Conservation (phyloP, 1,140 invertebrate species). For the Drosophila kohkoa region DNA sequence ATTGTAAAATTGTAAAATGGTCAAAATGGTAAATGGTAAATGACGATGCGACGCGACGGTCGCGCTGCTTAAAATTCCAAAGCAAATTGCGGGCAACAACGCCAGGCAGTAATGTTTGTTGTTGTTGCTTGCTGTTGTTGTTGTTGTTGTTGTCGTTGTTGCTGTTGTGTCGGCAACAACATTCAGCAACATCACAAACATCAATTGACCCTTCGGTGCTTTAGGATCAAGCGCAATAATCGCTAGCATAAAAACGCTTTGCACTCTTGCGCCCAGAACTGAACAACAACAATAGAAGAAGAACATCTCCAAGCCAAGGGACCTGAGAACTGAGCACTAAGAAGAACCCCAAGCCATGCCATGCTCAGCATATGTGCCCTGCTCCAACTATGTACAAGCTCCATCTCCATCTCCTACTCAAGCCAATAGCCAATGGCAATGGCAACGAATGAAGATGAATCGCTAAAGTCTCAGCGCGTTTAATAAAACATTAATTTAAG, state of each 20-base stretch:
- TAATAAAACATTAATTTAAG: conserved; percentile 57
- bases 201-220: conserved; percentile 84
- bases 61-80: conserved; percentile 82
- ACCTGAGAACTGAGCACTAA: conserved; percentile 33
- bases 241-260: conserved; percentile 84
- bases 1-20: conserved; percentile 44
- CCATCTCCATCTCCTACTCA: background rate
- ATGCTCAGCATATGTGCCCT: conserved; percentile 32
- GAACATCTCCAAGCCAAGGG: conserved; percentile 22
- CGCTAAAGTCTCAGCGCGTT: conserved; percentile 50
- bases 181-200: conserved; percentile 82
- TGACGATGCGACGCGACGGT: conserved; percentile 30
- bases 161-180: conserved; percentile 57
- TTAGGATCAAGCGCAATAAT: conserved; percentile 84
- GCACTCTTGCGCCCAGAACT: conserved; percentile 72
- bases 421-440: conserved; percentile 52
- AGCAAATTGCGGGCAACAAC: conserved; percentile 77
- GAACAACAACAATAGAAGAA: conserved; percentile 16
- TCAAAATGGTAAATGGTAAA: conserved; percentile 50
- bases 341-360: conserved; percentile 8
- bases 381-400: background rate
- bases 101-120: conserved; percentile 45
- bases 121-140: no score
- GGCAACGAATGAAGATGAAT: conserved; percentile 54
- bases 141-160: conserved; percentile 38